A percentile compares a stretch with the other conserved stretches of the same genome.
These are phyloP conservation scores for Dryobotodes eremita DNA, from an alignment of 2,888 invertebrate species.

Conservation along the genomic window DNA sequence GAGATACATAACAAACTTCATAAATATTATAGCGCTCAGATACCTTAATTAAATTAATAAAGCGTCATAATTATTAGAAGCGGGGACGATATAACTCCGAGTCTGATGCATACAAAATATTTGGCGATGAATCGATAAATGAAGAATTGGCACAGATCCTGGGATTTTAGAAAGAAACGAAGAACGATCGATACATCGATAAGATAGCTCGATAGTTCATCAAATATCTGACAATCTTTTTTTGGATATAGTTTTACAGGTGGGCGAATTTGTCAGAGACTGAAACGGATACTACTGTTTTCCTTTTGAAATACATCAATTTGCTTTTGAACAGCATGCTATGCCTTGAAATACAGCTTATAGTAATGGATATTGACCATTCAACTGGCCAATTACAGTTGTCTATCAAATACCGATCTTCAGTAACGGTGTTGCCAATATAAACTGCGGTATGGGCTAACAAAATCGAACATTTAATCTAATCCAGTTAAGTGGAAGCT, in stretches of 20 bases:
- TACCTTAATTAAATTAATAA: conserved; percentile 36
- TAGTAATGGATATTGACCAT: conserved; percentile 5
- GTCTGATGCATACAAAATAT: not conserved
- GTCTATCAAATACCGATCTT: conserved; percentile 59
- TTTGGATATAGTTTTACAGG: not conserved
- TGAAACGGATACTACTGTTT: too few species aligned
- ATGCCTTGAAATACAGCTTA: not conserved
- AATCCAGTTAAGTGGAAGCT: conserved; percentile 85
- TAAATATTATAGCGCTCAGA: conserved; percentile 31
- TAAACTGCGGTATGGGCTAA: conserved; percentile 62
- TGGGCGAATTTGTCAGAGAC: not conserved
- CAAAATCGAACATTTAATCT: conserved; percentile 77
- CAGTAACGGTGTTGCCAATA: conserved; percentile 59
- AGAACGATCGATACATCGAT: not conserved
- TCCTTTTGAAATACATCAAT: not conserved
- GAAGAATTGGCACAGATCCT: not conserved
- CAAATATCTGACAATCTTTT: not conserved
- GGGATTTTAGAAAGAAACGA: not conserved
- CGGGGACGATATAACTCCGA: not conserved
- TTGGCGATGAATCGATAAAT: not conserved
- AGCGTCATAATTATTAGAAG: conserved; percentile 31
- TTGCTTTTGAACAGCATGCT: not conserved
- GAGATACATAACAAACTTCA: conserved; percentile 45
- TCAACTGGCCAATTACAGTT: conserved; percentile 43
- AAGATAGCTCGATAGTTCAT: not conserved